A percentile compares a stretch with the other conserved stretches of the same genome.
phyloP scores from a whole-genome alignment of 2,797 vertebrate species.

The Leuciscus waleckii region DNA sequence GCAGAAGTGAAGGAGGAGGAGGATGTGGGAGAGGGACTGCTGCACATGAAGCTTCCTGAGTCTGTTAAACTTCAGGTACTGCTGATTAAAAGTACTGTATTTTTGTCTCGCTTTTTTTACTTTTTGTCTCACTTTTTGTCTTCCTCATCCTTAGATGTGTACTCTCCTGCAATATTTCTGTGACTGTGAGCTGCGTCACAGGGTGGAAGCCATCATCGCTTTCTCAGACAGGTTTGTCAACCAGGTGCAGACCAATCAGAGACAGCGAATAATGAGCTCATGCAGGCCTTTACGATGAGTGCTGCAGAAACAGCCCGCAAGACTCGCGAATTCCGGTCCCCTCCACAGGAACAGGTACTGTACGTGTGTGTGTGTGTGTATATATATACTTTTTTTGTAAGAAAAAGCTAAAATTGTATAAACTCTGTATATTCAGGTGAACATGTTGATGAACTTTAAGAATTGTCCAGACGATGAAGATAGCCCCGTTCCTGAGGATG shows the following conservation, averaged over 20 bases:
- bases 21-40: conserved; percentile 85
- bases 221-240: conserved; percentile 90
- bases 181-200: conserved; percentile 93
- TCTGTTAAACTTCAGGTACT: conserved; percentile 92
- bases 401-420: not conserved
- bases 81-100: not conserved
- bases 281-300: conserved; percentile 90
- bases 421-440: conserved; percentile 80
- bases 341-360: conserved; percentile 92
- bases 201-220: conserved; percentile 90
- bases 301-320: conserved; percentile 92
- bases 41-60: conserved; percentile 96
- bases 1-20: conserved; percentile 76
- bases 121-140: not conserved
- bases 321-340: conserved; percentile 93
- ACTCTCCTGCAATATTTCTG: conserved; percentile 95
- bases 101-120: not conserved
- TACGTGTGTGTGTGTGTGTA: too few relatives aligned
- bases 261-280: conserved; percentile 85
- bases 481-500: conserved; percentile 83
- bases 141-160: conserved; percentile 84
- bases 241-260: conserved; percentile 89
- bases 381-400: too few relatives aligned
- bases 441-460: conserved; percentile 94
- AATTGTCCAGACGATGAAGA: conserved; percentile 82